Conservation (phyloP, 1,140 invertebrate species). For the Cherax quadricarinatus region DNA sequence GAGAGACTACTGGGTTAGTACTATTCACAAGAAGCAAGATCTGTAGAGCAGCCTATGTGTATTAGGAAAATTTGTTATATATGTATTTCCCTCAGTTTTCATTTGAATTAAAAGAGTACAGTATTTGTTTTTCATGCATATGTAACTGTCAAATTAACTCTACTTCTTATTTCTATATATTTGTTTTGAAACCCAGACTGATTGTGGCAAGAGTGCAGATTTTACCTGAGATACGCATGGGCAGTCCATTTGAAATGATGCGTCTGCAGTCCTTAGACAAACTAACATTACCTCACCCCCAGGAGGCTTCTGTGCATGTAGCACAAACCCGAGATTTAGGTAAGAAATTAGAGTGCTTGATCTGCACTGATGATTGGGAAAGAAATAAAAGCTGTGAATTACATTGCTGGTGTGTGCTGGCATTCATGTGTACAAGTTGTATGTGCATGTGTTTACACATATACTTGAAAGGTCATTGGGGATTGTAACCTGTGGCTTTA, state of each 20-base stretch:
- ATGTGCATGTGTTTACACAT: no score
- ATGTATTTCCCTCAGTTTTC: not conserved
- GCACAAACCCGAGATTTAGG: constrained; percentile 28
- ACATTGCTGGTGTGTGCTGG: not conserved
- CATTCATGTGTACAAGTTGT: no score
- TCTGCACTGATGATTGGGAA: not conserved
- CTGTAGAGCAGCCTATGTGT: not conserved
- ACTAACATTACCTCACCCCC: constrained; percentile 25
- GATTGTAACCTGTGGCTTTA: no score
- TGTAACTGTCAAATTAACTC: not conserved
- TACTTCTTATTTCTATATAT: not conserved
- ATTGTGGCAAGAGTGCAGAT: constrained; percentile 82
- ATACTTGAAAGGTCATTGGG: no score
- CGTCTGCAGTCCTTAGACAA: constrained; percentile 76
- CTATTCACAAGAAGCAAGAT: not conserved
- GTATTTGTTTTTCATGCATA: not conserved
- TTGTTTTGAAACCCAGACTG: constrained; percentile 73
- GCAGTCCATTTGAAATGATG: constrained; percentile 78
- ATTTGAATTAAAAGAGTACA: not conserved
- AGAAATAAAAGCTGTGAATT: not conserved
- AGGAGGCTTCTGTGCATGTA: constrained; percentile 8
- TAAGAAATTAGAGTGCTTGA: constrained; percentile 76
- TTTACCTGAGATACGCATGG: constrained; percentile 81
- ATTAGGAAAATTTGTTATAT: not conserved
- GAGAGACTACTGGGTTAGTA: constrained; percentile 78